Conservation (phyloP, 2,888 invertebrate species). For the Phortica okadai region DNA sequence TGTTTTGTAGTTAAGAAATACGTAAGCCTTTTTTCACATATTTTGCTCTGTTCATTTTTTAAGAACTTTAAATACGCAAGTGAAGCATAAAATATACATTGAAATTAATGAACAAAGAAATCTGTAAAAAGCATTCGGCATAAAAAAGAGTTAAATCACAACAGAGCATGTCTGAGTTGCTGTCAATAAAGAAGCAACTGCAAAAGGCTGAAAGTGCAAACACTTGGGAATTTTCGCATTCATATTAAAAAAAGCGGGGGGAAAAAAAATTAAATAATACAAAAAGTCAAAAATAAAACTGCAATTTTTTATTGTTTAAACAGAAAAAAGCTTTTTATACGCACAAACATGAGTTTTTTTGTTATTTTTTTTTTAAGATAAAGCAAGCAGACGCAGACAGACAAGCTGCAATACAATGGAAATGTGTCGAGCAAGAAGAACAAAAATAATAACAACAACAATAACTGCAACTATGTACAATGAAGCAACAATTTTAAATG, state of each 20-base stretch:
- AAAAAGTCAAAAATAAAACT: not conserved
- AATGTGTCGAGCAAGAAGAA: not conserved
- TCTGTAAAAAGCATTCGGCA: not conserved
- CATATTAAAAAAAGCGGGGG: not conserved
- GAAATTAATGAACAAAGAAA: not conserved
- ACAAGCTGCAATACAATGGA: constrained; percentile 14
- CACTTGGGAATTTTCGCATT: constrained; percentile 12
- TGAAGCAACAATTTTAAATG: constrained; percentile 62
- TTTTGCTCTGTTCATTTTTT: not conserved
- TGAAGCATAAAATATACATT: constrained; percentile 6
- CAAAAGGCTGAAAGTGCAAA: constrained; percentile 4
- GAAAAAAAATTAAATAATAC: not conserved
- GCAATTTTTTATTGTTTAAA: constrained; percentile 19
- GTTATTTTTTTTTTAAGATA: not conserved
- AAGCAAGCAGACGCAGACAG: not conserved
- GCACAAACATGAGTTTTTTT: not conserved
- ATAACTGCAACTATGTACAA: not conserved
- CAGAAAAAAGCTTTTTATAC: constrained; percentile 23
- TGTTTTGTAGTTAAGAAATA: not conserved
- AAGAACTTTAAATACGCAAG: not conserved
- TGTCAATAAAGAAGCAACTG: not conserved
- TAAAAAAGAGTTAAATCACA: not conserved
- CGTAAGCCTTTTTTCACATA: not conserved
- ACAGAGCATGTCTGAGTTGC: not conserved
- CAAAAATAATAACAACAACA: constrained; percentile 15